These are phyloP conservation scores for Congeria kusceri DNA, from an alignment of 2,888 invertebrate species.

Conservation along the genomic window DNA sequence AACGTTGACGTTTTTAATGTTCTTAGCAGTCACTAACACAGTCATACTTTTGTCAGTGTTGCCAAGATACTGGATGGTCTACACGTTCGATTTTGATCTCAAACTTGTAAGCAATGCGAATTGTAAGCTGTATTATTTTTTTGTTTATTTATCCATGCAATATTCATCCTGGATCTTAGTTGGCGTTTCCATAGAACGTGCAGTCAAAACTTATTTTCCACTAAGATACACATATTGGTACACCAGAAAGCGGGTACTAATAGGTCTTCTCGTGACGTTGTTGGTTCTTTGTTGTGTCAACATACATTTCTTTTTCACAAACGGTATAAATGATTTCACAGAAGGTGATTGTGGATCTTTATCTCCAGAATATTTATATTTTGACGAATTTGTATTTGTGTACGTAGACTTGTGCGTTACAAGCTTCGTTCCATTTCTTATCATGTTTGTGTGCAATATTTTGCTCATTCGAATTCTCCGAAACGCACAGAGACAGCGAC, in stretches of 20 bases:
- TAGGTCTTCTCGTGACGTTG: slow-evolving; percentile 38
- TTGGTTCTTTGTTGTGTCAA: slow-evolving; percentile 35
- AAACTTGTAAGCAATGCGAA: slow-evolving; percentile 51
- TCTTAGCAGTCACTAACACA: slow-evolving; percentile 62
- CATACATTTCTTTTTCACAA: slow-evolving; percentile 68
- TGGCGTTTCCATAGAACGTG: slow-evolving; percentile 62
- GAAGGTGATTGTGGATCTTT: slow-evolving; percentile 62
- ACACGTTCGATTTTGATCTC: slow-evolving; percentile 55
- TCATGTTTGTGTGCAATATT: slow-evolving; percentile 65
- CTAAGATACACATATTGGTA: slow-evolving; percentile 37
- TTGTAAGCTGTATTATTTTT: slow-evolving; percentile 67
- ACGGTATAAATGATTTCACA: slow-evolving; percentile 58
- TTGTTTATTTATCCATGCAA: slow-evolving; percentile 69
- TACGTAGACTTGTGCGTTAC: slow-evolving; percentile 65
- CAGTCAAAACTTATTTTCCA: slow-evolving; percentile 63
- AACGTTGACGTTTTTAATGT: slow-evolving; percentile 60
- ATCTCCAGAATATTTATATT: slow-evolving; percentile 42
- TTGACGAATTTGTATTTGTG: slow-evolving; percentile 68
- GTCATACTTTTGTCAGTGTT: slow-evolving; percentile 62
- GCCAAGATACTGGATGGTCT: slow-evolving; percentile 58
- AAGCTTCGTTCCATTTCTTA: slow-evolving; percentile 58
- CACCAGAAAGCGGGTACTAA: slow-evolving; percentile 43
- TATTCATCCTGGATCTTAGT: slow-evolving; percentile 72
- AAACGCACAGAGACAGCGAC: slow-evolving; percentile 33
- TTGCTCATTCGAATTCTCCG: slow-evolving; percentile 47